These are phyloP conservation scores for Prenolepis imparis DNA, from an alignment of 2,888 invertebrate genomes.

Conservation along the genomic window DNA sequence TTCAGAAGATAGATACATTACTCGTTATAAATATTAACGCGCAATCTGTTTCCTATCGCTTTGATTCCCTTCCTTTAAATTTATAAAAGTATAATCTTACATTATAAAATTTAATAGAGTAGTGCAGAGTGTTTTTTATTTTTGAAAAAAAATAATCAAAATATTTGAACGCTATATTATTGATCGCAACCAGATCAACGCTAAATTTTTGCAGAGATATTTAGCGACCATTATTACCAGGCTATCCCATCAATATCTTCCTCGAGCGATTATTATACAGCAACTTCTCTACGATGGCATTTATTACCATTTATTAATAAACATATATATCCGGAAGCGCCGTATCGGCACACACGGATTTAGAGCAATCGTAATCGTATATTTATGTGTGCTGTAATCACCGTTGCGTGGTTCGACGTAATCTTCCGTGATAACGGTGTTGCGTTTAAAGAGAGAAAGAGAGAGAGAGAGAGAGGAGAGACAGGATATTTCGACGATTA, in stretches of 20 bases:
- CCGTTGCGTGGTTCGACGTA: slow-evolving; percentile 48
- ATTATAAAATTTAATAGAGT: background rate
- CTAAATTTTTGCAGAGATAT: background rate
- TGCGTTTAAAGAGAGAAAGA: slow-evolving; percentile 6
- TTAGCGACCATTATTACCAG: slow-evolving; percentile 17
- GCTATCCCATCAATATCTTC: background rate
- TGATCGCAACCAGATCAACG: background rate
- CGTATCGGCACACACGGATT: slow-evolving; percentile 21
- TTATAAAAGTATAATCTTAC: background rate
- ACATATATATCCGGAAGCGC: slow-evolving; percentile 46
- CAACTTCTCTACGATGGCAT: background rate
- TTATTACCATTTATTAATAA: slow-evolving; percentile 42
- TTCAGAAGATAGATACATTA: slow-evolving; percentile 5
- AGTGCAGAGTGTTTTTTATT: no score
- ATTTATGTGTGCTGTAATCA: slow-evolving; percentile 23
- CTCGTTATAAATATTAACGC: slow-evolving; percentile 20
- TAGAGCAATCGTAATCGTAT: slow-evolving; percentile 44
- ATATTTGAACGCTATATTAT: no score
- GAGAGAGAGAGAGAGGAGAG: background rate
- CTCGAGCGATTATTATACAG: slow-evolving; percentile 8
- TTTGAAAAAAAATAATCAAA: no score
- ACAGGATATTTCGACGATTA: slow-evolving; percentile 43
- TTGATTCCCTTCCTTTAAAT: background rate
- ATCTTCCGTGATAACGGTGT: slow-evolving; percentile 44
- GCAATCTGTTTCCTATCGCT: slow-evolving; percentile 2